Evolutionary conservation across 1,140 invertebrate species (phyloP).

Genomic region (Drosophila yakuba): DNA sequence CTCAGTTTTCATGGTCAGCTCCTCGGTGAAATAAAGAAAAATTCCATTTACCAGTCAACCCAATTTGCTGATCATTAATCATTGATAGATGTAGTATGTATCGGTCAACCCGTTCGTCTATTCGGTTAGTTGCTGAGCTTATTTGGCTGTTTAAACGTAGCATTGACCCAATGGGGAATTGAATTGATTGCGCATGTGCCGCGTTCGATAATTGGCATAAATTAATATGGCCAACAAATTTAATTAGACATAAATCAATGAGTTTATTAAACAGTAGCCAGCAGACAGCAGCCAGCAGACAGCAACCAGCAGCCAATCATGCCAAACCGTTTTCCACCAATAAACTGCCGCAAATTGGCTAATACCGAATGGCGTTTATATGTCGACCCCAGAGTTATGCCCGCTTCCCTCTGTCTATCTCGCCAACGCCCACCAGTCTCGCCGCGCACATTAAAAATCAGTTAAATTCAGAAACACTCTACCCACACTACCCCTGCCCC

Average conservation of each 20-base stretch:
- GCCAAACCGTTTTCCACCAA: conserved; percentile 66
- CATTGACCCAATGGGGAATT: conserved; percentile 69
- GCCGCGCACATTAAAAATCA: conserved; percentile 73
- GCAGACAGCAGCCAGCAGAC: conserved; percentile 71
- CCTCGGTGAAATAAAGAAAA: conserved; percentile 33
- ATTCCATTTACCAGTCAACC: conserved; percentile 44
- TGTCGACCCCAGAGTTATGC: conserved; percentile 61
- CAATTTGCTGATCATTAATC: conserved; percentile 76
- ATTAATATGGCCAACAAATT: conserved; percentile 74
- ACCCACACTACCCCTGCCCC: not conserved
- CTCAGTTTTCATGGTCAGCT: conserved; percentile 54
- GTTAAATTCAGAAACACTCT: conserved; percentile 73
- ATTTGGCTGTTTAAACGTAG: conserved; percentile 40
- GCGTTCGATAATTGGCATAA: conserved; percentile 58
- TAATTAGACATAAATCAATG: conserved; percentile 82
- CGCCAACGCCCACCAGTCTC: conserved; percentile 58
- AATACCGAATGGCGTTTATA: conserved; percentile 68
- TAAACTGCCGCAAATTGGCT: conserved; percentile 81
- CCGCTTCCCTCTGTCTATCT: conserved; percentile 63
- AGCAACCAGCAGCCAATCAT: conserved; percentile 72
- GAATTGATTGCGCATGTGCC: conserved; percentile 61
- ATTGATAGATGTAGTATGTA: conserved; percentile 53
- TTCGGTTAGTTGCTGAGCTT: conserved; percentile 3
- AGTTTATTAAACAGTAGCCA: conserved; percentile 82
- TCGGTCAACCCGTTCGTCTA: conserved; percentile 17